These are phyloP conservation scores for Aspidiotus destructor DNA, from an alignment of 2,888 invertebrate genomes.

Conservation along the genomic window DNA sequence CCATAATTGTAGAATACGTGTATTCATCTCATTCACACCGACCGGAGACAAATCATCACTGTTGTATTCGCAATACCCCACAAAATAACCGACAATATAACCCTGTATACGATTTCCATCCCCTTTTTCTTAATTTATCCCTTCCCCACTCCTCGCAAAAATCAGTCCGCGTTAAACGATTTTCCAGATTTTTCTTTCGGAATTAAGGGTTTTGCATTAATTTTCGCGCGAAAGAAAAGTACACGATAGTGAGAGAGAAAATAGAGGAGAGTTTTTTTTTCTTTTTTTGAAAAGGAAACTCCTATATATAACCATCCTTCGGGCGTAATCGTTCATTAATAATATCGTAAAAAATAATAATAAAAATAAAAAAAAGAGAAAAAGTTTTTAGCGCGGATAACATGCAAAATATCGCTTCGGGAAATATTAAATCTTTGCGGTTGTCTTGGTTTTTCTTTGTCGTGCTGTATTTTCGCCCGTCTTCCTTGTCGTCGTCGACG, in stretches of 20 bases:
- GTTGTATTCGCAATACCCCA: no score
- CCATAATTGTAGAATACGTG: no score
- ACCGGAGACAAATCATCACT: no score
- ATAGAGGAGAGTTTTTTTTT: background rate
- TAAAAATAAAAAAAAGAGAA: slow-evolving; percentile 28
- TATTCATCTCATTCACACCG: no score
- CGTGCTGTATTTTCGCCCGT: slow-evolving; percentile 14
- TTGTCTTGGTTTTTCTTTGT: slow-evolving; percentile 32
- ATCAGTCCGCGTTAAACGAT: background rate
- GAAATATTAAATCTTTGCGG: slow-evolving; percentile 33
- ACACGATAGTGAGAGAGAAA: background rate
- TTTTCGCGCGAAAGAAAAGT: slow-evolving; percentile 5
- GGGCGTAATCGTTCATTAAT: slow-evolving; percentile 33
- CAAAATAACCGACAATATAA: no score
- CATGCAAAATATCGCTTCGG: slow-evolving; percentile 32
- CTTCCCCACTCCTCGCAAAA: background rate
- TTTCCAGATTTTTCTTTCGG: slow-evolving; percentile 4
- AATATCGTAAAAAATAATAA: slow-evolving; percentile 32
- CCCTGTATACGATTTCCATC: background rate
- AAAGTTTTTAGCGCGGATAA: slow-evolving; percentile 32
- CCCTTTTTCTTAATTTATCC: background rate
- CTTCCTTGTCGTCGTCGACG: slow-evolving; percentile 7
- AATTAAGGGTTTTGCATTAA: slow-evolving; percentile 28
- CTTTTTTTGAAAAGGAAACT: background rate
- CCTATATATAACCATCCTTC: slow-evolving; percentile 24